A percentile compares a stretch with the other conserved stretches of the same genome.
These are phyloP conservation scores for Coelopa frigida DNA, from an alignment of 1,140 invertebrate species.

Conservation along the genomic window DNA sequence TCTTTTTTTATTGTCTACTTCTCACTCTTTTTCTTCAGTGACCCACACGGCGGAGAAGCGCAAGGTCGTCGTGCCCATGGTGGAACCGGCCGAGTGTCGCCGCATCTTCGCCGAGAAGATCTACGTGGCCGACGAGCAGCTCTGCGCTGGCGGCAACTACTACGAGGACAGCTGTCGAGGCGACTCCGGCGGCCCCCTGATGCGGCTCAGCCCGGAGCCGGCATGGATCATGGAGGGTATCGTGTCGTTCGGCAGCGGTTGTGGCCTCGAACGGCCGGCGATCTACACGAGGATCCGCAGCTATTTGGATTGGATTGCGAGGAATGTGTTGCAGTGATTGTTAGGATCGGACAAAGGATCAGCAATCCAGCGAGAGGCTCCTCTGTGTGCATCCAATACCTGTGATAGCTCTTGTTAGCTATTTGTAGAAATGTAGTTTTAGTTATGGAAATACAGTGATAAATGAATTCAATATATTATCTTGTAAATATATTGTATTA, in stretches of 20 bases:
- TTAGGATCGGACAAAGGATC: no score
- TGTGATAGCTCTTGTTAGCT: no score
- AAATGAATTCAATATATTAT: no score
- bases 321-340: slow-evolving; percentile 8
- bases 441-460: no score
- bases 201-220: slow-evolving; percentile 28
- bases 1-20: slow-evolving; percentile 28
- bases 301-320: slow-evolving; percentile 44
- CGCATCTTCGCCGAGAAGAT: slow-evolving; percentile 9
- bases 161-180: slow-evolving; percentile 54
- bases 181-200: slow-evolving; percentile 59
- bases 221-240: slow-evolving; percentile 46
- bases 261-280: slow-evolving; percentile 40
- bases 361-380: no score
- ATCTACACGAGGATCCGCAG: slow-evolving; percentile 44
- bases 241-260: slow-evolving; percentile 46
- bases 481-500: no score
- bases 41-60: slow-evolving; percentile 44
- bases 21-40: slow-evolving; percentile 41
- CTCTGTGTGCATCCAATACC: no score
- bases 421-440: no score
- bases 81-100: slow-evolving; percentile 42
- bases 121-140: slow-evolving; percentile 25
- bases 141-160: slow-evolving; percentile 50
- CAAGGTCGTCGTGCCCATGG: slow-evolving; percentile 49